phyloP scores from a whole-genome alignment of 2,888 invertebrate species.

The Gisinianus flammeolus region DNA sequence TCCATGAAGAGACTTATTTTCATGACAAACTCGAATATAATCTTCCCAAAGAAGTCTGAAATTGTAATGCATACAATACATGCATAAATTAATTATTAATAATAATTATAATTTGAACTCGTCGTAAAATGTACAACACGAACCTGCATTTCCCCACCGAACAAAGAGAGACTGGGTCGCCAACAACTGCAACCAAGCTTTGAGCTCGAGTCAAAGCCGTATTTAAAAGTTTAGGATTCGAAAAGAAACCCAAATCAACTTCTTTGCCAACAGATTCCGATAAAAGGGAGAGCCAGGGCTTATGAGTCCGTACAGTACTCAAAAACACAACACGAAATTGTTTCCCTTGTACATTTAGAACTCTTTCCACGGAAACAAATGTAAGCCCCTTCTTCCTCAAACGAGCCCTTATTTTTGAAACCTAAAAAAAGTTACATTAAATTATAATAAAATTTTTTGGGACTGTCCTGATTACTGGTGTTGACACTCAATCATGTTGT shows the following conservation, averaged over 20 bases:
- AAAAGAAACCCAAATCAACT: conserved; percentile 80
- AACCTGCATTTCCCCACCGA: conserved; percentile 77
- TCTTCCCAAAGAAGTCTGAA: conserved; percentile 77
- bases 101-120: too few species aligned
- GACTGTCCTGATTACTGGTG: too few species aligned
- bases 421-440: conserved; percentile 56
- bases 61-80: too few species aligned
- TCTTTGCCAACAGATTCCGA: conserved; percentile 64
- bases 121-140: too few species aligned
- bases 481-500: too few species aligned
- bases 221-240: conserved; percentile 79
- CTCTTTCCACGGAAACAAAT: conserved; percentile 80
- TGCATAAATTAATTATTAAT: too few species aligned
- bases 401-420: conserved; percentile 72
- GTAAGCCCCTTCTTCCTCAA: conserved; percentile 74
- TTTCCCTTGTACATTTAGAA: conserved; percentile 84
- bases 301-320: conserved; percentile 77
- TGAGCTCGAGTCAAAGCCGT: conserved; percentile 81
- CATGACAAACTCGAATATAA: conserved; percentile 74
- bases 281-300: conserved; percentile 70
- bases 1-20: conserved; percentile 74
- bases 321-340: conserved; percentile 83
- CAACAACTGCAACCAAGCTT: conserved; percentile 81
- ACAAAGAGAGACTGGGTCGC: conserved; percentile 81
- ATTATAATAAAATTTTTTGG: not conserved